Base-by-base conservation (phyloP, 2,888 invertebrate genomes). In the Malachius bipustulatus region DNA sequence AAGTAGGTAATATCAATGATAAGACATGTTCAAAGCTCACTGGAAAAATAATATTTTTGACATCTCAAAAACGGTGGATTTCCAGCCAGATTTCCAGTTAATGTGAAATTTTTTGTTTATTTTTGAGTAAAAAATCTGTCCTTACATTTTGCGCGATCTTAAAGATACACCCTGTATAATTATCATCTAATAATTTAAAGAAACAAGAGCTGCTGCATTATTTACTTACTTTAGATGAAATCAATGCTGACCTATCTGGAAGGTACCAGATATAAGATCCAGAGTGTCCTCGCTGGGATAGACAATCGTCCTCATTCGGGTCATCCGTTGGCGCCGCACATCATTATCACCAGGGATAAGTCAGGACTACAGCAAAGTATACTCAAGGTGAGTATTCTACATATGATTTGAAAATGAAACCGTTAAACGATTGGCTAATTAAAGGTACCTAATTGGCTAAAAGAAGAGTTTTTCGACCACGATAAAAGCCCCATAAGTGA, bases 241-340 rank as follows among this genome's bases (percentile, higher is more conserved):
- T 85, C 89, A 12, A 90, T 90, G 84, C 66, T 91, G 46, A 82
- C 88, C 9, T 93, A 90, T 58, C 65, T 93, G 52, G 93, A 93
- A 62, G 93, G 90, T 3, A 80, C 88, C 8, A 75, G 85, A 47
- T 84, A 81, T 58, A 93, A 94, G 65, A 76, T 93, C 30, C 81
- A 85, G 37, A 77, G 80, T 33, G 82, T 82, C 15, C 62, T 93
- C 32, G 76, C 81, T 36, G 88, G 88, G 56, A 59, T 91, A 42
- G 89, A 90, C 54, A 81, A 78, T 47, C 70, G 81, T 44, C 75
- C 82, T 12, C 71, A 81, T 40, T 73, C 74, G 8, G 77, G 79
- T 35, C 89, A 90, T 65, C 85, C 88, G 0, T 66, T 91, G 39
- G 77, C 84, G 1, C 73, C 83, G 26, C 88, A 91, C 57, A 88